Evolutionary conservation across 2,888 invertebrate species (phyloP), one percentile per base, ranked within the genome.

Genomic region (Tetrapedia diversipes): DNA sequence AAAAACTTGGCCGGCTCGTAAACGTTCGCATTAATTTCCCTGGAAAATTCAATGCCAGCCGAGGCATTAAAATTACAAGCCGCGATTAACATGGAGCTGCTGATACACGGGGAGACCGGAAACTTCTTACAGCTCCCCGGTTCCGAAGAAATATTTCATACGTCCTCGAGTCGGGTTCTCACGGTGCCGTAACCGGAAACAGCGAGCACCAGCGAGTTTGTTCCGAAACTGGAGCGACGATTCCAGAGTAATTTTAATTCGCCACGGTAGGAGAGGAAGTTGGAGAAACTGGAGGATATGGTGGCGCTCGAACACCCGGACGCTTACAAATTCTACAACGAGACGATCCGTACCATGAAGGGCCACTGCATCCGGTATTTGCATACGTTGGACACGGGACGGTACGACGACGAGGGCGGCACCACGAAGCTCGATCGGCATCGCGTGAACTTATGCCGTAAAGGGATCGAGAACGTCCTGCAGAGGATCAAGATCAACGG

Each of bases 361-460:
- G 66, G 77, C 67, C 75, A 89, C 83, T 91, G 91, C 81, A 87
- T 82, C 51, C 91, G 90, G 51, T 93, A 92, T 85, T 83, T 93
- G 45, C 90, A 92, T 63, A 89, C 91, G 66, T 81, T 91, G 60
- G 84, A 90, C 59, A 83, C 82, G 8, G 83, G 73, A 4, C 81
- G 77, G 71, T 87, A 86, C 64, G 81, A 87, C 64, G 85, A 85
- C n/a, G 79, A 87, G 29, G 89, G 89, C 8, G 83, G 82, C 22
- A 88, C 88, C 16, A 91, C 90, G 14, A 87, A 83, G 56, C 85
- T 91, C 57, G 91, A 91, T 80, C 86, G 85, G 1, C 88, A 91
- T 71, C 86, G 91, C 51, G 73, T 88, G 49, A 90, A 89, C 69
- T 43, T 88, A 2, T 91, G 91, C 60, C 87, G 86, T 11, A 74